A percentile compares a stretch with the other conserved stretches of the same genome.
Evolutionary conservation across 2,888 invertebrate genomes (phyloP).

Genomic region (Erannis defoliaria): DNA sequence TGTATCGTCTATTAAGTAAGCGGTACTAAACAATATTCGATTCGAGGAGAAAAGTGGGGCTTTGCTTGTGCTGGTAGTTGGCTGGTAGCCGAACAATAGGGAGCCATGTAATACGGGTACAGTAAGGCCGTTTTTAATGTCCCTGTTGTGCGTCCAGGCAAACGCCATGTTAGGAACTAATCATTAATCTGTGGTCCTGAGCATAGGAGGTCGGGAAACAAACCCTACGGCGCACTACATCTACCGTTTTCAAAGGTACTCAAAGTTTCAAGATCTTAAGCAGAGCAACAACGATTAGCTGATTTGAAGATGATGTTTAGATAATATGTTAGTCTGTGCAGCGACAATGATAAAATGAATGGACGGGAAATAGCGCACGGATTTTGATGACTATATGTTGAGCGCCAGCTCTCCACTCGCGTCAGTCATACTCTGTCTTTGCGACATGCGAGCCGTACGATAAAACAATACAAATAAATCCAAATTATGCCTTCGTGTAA

Average conservation of each 20-base stretch:
- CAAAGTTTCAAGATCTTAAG: conserved; percentile 51
- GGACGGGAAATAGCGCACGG: too few relatives aligned
- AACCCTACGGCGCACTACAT: conserved; percentile 52
- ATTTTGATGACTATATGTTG: too few relatives aligned
- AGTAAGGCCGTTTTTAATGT: conserved; percentile 61
- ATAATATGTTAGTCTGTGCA: too few relatives aligned
- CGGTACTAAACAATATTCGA: conserved; percentile 32
- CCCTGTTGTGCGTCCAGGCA: conserved; percentile 49
- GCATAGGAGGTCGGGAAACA: conserved; percentile 58
- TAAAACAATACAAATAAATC: too few relatives aligned
- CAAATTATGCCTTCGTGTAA: too few relatives aligned
- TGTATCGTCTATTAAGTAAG: conserved; percentile 31
- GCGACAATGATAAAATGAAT: too few relatives aligned
- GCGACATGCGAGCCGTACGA: too few relatives aligned
- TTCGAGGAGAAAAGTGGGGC: conserved; percentile 32
- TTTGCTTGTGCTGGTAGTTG: conserved; percentile 19
- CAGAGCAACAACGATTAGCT: neutral
- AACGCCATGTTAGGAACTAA: conserved; percentile 51
- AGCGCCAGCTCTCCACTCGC: too few relatives aligned
- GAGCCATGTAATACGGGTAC: conserved; percentile 69
- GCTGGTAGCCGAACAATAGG: conserved; percentile 63
- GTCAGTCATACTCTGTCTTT: too few relatives aligned
- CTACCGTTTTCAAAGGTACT: conserved; percentile 48
- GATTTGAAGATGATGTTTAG: too few relatives aligned
- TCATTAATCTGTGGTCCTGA: conserved; percentile 43